phyloP scores from a whole-genome alignment of 2,888 invertebrate genomes.

The Apamea epomidion region DNA sequence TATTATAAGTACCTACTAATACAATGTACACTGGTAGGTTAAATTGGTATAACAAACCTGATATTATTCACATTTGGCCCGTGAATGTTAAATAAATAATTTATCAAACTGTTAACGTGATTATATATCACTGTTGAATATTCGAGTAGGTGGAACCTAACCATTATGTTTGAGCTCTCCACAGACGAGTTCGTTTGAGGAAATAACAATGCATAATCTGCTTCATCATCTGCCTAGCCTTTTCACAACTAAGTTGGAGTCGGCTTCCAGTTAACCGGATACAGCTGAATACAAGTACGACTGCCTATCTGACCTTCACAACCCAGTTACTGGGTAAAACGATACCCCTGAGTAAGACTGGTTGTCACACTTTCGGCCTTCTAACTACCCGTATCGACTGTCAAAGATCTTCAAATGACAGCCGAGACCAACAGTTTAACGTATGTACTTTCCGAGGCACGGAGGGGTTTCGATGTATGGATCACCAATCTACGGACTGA shows the following conservation, averaged over 20 bases:
- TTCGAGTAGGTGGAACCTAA: neutral
- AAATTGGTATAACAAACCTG: slow-evolving; percentile 14
- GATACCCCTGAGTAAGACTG: neutral
- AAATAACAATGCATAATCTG: neutral
- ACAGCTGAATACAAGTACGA: neutral
- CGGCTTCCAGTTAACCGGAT: neutral
- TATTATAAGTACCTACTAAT: slow-evolving; percentile 9
- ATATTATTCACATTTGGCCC: slow-evolving; percentile 16
- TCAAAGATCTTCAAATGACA: neutral
- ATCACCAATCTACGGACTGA: neutral
- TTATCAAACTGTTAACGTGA: slow-evolving; percentile 25
- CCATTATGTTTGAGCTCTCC: neutral
- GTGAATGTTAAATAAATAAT: slow-evolving; percentile 13
- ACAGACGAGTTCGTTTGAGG: neutral
- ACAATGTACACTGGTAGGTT: neutral
- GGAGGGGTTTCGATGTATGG: neutral
- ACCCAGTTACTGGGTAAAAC: neutral
- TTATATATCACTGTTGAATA: slow-evolving; percentile 14
- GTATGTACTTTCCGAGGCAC: neutral
- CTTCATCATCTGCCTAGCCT: neutral
- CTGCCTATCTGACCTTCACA: neutral
- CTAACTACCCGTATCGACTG: neutral
- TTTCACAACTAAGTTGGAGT: neutral
- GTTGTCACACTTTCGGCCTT: neutral
- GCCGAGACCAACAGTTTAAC: neutral